These are phyloP conservation scores for Antennarius striatus DNA, from an alignment of 2,113 vertebrate species.

Conservation along the genomic window DNA sequence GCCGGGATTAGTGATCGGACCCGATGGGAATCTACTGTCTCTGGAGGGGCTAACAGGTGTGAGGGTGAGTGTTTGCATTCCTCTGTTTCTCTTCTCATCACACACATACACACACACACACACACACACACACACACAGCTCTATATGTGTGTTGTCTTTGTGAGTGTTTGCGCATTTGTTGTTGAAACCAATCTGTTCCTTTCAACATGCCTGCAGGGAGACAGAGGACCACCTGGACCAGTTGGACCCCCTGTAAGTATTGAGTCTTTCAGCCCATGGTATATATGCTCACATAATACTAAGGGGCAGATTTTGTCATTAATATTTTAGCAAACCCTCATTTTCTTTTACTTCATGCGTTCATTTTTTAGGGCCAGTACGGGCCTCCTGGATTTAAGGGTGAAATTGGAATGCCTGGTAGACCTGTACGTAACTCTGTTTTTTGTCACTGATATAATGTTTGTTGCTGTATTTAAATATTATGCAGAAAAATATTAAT, in stretches of 20 bases:
- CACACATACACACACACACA: not conserved
- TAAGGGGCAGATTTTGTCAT: too few species aligned
- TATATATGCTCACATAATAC: not conserved
- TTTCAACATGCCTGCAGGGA: conserved; percentile 60
- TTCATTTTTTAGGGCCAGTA: conserved; percentile 79
- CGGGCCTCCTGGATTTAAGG: conserved; percentile 87
- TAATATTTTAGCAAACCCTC: not conserved
- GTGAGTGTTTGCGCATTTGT: not conserved
- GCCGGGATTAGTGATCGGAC: conserved; percentile 72
- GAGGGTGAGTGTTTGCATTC: conserved; percentile 58
- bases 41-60: conserved; percentile 54
- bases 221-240: conserved; percentile 73
- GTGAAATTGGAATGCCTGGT: conserved; percentile 96
- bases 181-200: not conserved
- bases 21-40: conserved; percentile 72
- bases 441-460: not conserved
- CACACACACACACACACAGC: not conserved
- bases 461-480: too few species aligned
- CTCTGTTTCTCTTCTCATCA: not conserved
- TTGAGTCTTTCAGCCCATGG: not conserved
- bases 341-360: not conserved
- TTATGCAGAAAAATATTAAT: not conserved
- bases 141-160: not conserved
- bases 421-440: conserved; percentile 81
- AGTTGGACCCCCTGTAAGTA: conserved; percentile 75